Percentiles rank a stretch among this genome's conserved stretches.
phyloP scores from a whole-genome alignment of 2,888 invertebrate genomes.

The Melangyna quadrimaculata region DNA sequence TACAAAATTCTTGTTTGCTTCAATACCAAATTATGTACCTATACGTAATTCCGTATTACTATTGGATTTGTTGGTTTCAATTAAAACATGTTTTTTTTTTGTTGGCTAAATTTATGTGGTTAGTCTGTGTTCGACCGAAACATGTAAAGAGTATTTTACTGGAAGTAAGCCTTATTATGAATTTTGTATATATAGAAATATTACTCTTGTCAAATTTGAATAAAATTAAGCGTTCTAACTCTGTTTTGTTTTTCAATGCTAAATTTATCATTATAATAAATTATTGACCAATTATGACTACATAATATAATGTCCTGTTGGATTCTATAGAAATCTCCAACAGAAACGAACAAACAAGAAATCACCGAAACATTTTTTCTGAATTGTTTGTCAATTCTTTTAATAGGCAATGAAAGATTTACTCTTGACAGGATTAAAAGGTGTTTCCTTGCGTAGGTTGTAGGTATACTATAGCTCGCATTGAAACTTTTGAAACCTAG shows the following conservation, averaged over 20 bases:
- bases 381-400: slow-evolving; percentile 48
- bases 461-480: not conserved
- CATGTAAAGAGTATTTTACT: not conserved
- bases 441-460: slow-evolving; percentile 15
- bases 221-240: not conserved
- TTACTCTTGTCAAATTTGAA: slow-evolving; percentile 4
- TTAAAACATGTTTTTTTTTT: slow-evolving; percentile 44
- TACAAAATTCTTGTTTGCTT: slow-evolving; percentile 26
- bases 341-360: not conserved
- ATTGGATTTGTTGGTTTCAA: slow-evolving; percentile 20
- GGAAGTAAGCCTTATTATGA: not conserved
- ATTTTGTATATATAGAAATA: not conserved
- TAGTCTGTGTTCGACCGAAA: not conserved
- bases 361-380: slow-evolving; percentile 16
- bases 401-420: slow-evolving; percentile 58
- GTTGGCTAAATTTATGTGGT: slow-evolving; percentile 41
- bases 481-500: slow-evolving; percentile 16
- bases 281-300: not conserved
- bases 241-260: too few relatives aligned
- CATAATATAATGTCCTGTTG: not conserved
- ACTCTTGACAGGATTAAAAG: slow-evolving; percentile 47
- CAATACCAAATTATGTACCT: not conserved
- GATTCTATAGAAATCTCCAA: not conserved
- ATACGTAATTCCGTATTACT: not conserved
- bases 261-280: not conserved